These are phyloP conservation scores for Episyrphus balteatus DNA, from an alignment of 1,140 invertebrate genomes.

Conservation along the genomic window DNA sequence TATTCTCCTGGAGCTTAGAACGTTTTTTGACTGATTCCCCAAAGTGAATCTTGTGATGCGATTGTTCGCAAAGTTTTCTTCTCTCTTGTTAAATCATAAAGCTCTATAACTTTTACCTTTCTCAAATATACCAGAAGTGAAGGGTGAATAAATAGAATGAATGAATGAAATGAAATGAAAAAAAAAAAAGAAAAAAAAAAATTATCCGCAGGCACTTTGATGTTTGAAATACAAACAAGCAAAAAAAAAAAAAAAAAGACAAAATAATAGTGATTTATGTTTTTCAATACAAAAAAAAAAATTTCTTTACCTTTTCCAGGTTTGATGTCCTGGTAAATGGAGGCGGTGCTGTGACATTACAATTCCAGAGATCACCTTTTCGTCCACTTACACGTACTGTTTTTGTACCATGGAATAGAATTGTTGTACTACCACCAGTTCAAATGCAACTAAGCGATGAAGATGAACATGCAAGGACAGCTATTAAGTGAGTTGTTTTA, in stretches of 20 bases:
- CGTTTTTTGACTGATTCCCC: no score
- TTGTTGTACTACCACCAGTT: slow-evolving; percentile 78
- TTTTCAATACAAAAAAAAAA: not conserved
- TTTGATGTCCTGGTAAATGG: slow-evolving; percentile 98
- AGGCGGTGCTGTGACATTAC: slow-evolving; percentile 92
- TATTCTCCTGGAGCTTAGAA: not conserved
- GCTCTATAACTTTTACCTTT: no score
- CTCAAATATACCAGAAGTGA: not conserved
- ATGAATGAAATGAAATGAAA: no score
- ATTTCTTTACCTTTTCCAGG: slow-evolving; percentile 45
- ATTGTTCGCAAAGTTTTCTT: no score
- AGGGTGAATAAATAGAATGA: not conserved
- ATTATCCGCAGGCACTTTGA: not conserved
- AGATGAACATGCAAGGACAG: slow-evolving; percentile 42
- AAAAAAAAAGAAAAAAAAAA: no score
- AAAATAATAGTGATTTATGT: not conserved
- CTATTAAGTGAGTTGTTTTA: slow-evolving; percentile 39
- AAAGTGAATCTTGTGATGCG: no score
- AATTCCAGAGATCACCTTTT: slow-evolving; percentile 91
- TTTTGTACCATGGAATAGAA: slow-evolving; percentile 92
- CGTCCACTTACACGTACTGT: slow-evolving; percentile 74
- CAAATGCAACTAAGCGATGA: slow-evolving; percentile 75
- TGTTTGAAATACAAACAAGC: not conserved
- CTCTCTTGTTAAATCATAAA: no score
- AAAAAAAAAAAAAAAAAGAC: not conserved